phyloP scores from a whole-genome alignment of 2,797 vertebrate species.

The Carcharodon carcharias region DNA sequence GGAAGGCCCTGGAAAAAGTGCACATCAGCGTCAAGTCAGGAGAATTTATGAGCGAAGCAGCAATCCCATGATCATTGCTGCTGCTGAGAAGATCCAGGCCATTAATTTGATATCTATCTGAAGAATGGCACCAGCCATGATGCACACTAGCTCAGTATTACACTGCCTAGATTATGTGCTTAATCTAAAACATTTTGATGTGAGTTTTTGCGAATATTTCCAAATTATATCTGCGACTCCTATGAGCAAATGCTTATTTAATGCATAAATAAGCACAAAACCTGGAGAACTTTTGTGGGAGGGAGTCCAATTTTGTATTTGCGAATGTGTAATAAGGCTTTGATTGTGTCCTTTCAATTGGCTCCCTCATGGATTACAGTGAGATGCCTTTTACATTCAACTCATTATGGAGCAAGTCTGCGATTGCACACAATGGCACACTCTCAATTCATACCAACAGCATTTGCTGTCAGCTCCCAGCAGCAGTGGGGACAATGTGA shows the following conservation, averaged over 20 bases:
- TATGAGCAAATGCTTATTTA: not conserved
- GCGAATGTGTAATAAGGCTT: not conserved
- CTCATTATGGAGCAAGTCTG: not conserved
- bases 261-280: not conserved
- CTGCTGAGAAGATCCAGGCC: no score
- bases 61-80: no score
- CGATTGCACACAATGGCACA: no score
- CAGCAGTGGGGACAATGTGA: not conserved
- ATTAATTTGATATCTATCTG: not conserved
- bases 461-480: not conserved
- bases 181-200: not conserved
- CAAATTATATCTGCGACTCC: not conserved
- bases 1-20: no score
- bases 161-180: not conserved
- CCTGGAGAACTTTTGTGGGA: not conserved
- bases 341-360: slow-evolving; percentile 11
- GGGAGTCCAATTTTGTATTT: not conserved
- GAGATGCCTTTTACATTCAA: not conserved
- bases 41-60: no score
- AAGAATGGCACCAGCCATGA: not conserved
- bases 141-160: not conserved
- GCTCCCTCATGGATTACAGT: not conserved
- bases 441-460: not conserved
- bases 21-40: no score
- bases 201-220: not conserved